Evolutionary conservation across 1,140 invertebrate genomes (phyloP).

Genomic region (Macrotrachela quadricornifera): DNA sequence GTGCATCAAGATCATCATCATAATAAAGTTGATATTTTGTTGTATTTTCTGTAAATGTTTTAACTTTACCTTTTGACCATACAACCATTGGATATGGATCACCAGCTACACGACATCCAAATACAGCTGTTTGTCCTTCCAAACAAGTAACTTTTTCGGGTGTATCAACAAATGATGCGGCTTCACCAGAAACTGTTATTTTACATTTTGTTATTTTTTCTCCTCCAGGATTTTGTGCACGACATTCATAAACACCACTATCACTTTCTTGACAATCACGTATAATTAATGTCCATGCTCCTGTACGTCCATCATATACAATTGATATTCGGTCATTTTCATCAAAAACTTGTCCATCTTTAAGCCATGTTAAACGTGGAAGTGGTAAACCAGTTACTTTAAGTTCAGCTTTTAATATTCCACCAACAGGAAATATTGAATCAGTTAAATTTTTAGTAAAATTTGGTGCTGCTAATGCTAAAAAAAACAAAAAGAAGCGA

Average conservation of each 20-base stretch:
- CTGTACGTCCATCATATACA: not conserved
- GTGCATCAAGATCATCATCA: constrained; percentile 19
- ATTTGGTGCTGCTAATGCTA: too few relatives aligned
- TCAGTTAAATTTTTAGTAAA: too few relatives aligned
- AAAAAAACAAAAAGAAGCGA: too few relatives aligned
- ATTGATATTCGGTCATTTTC: too few relatives aligned
- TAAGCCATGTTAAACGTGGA: constrained; percentile 18
- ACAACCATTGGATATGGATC: constrained; percentile 38
- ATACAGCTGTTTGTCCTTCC: constrained; percentile 12
- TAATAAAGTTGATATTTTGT: constrained; percentile 11
- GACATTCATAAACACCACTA: constrained; percentile 1
- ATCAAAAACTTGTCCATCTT: constrained; percentile 6
- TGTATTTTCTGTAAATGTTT: not conserved
- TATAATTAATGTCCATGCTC: not conserved
- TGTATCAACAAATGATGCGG: constrained; percentile 1
- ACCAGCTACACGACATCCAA: constrained; percentile 21
- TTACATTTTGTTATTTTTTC: not conserved
- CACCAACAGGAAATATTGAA: too few relatives aligned
- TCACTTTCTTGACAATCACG: not conserved
- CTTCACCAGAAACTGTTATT: not conserved
- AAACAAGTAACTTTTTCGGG: constrained; percentile 5
- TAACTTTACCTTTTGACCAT: constrained; percentile 36
- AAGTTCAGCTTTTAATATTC: constrained; percentile 10
- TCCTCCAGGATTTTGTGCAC: constrained; percentile 4
- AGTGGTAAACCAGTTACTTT: constrained; percentile 16